Conservation (phyloP, 2,113 vertebrate species). For the Cavia porcellus region DNA sequence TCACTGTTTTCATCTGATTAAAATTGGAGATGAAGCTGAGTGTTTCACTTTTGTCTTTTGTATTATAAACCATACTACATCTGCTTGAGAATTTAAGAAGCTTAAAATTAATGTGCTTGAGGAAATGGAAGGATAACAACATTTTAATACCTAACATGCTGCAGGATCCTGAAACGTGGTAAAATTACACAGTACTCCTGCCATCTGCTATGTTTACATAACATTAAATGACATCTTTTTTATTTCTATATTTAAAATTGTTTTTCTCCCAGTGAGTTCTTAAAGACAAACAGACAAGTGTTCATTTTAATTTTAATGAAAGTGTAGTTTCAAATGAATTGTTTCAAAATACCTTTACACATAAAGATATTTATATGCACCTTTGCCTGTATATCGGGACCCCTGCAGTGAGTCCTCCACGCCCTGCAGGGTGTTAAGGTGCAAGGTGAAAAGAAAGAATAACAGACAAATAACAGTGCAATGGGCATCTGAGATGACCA, state of each 20-base stretch:
- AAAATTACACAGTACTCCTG: conserved; percentile 57
- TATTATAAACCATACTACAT: conserved; percentile 19
- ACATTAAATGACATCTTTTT: neutral
- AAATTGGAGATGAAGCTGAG: conserved; percentile 24
- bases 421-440: neutral
- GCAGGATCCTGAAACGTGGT: conserved; percentile 42
- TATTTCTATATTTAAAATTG: conserved; percentile 39
- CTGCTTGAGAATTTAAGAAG: conserved; percentile 41
- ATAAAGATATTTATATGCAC: neutral
- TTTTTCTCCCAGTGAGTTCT: neutral
- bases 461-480: neutral
- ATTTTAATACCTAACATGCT: conserved; percentile 62
- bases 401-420: neutral
- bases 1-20: conserved; percentile 30
- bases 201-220: conserved; percentile 70
- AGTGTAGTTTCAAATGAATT: neutral
- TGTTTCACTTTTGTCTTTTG: conserved; percentile 53
- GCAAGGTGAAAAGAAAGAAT: neutral
- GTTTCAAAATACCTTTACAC: neutral
- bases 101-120: conserved; percentile 65
- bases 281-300: neutral
- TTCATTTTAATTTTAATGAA: conserved; percentile 49
- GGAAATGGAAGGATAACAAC: neutral
- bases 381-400: neutral
- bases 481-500: neutral